Evolutionary conservation across 2,113 vertebrate genomes (phyloP), one percentile per base, ranked within the genome.

Genomic region (Raja brachyura): DNA sequence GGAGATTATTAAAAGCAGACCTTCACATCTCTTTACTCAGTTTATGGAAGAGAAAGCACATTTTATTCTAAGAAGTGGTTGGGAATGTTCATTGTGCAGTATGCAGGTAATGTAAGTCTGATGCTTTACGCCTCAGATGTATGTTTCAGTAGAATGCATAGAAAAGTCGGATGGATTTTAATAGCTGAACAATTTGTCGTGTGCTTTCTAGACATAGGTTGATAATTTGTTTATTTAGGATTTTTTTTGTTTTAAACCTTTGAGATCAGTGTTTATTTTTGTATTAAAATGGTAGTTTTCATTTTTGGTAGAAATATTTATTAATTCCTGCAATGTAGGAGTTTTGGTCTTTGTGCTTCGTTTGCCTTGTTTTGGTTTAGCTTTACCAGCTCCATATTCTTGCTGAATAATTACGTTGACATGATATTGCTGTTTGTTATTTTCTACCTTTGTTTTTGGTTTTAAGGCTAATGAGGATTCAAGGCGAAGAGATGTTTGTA

Each of bases 51-150:
- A 92, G 68, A 92, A 93, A 90, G 93, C 94, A 93, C 93, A 94
- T 94, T 94, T 85, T 93, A 73, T 93, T 94, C 95, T 95, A 92
- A 92, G 94, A 93, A 95, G 94, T 94, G 85, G 11, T 94, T 94
- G 79, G 94, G 94, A 94, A 95, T 97, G 96, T 96, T 97, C 93
- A 94, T 97, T 0, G 61, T 96, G 94, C 96, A 96, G 93, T 95
- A 95, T 0, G 9, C 96, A 96, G 96, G 96, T 97, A 96, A n/a
- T 88, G 94, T 93, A 94, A 70, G 81, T 94, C 94, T 94, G 48
- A 39, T 48, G 39, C 9, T 74, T 70, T 70, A 66, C 63, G 33
- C 33, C 13, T 92, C 33, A 73, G 22, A 92, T 54, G n/a, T 33
- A 73, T 74, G 10, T 73, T 73, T 92, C 20, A 48, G 33, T 25